These are phyloP conservation scores for Siniperca undulata DNA, from an alignment of 2,797 vertebrate species.

Conservation along the genomic window DNA sequence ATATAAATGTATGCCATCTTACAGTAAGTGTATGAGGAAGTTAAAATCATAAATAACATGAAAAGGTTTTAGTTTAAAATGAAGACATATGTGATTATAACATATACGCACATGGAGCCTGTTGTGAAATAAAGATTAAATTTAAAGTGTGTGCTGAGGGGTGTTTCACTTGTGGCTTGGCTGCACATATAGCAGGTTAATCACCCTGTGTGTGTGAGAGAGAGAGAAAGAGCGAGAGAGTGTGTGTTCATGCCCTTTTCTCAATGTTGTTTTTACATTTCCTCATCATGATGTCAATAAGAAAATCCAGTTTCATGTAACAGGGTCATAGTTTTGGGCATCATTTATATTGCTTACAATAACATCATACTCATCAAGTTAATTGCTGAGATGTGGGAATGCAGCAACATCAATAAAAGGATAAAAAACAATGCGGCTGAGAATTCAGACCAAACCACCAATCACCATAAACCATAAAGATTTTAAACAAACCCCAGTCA, in stretches of 20 bases:
- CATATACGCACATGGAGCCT: not conserved
- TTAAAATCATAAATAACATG: not conserved
- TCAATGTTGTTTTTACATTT: slow-evolving; percentile 1
- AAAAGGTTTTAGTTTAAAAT: not conserved
- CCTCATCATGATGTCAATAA: not conserved
- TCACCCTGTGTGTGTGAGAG: not conserved
- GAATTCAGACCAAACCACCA: not conserved
- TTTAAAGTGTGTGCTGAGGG: slow-evolving; percentile 1
- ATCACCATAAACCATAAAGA: not conserved
- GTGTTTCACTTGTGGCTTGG: slow-evolving; percentile 12
- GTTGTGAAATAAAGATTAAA: not conserved
- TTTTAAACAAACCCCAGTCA: not conserved
- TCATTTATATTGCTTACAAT: not conserved
- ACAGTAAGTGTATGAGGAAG: not conserved
- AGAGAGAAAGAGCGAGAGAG: no score
- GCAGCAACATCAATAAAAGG: not conserved
- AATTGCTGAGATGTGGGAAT: not conserved
- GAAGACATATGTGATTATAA: not conserved
- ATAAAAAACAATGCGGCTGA: not conserved
- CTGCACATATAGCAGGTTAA: slow-evolving; percentile 2
- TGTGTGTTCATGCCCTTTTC: not conserved
- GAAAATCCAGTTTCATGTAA: not conserved
- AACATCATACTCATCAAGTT: not conserved
- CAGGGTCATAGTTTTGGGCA: not conserved
- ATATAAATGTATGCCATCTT: not conserved